Conservation (phyloP, 2,888 invertebrate species). For the Mactromeris polynyma region DNA sequence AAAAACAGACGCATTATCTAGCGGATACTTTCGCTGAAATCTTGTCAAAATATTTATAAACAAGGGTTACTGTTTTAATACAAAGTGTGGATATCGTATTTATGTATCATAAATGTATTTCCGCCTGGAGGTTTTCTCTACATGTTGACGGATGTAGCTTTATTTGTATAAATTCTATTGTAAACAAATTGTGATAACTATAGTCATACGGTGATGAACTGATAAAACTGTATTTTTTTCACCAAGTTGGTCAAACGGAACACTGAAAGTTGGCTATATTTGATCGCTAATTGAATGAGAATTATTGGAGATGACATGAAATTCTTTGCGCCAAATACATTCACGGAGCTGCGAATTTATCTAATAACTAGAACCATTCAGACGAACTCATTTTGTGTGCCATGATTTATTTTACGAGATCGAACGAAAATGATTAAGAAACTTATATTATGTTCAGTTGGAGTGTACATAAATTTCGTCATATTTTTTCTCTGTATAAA, state of each 20-base stretch:
- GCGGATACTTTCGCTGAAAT: neutral
- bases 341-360: neutral
- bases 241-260: neutral
- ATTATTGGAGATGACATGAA: neutral
- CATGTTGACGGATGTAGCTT: neutral
- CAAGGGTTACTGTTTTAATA: neutral
- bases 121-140: neutral
- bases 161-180: neutral
- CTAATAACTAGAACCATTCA: neutral
- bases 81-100: neutral
- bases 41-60: conserved; percentile 12
- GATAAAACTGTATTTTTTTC: neutral
- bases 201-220: neutral
- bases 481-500: neutral
- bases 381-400: neutral
- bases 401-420: neutral
- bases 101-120: neutral
- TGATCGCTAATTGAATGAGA: neutral
- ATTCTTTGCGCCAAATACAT: neutral
- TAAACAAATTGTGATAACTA: neutral
- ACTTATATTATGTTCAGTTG: neutral
- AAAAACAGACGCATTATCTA: neutral
- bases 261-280: neutral
- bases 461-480: neutral
- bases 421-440: neutral